Conservation (phyloP, 2,888 invertebrate genomes). For the Torymus aiolomorphi region DNA sequence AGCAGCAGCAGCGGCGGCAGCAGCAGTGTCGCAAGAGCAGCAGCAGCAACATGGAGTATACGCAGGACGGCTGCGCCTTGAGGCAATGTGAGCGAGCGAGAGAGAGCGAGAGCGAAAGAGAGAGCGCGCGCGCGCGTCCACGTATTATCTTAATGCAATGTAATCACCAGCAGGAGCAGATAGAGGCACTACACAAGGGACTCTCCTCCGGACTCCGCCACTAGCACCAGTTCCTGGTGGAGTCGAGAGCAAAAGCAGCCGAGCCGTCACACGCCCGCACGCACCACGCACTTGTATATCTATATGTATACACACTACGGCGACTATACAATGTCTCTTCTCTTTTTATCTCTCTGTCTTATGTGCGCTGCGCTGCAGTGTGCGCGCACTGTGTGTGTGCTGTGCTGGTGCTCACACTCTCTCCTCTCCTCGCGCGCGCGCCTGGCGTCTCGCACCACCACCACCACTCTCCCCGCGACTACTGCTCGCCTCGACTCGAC, state of each 20-base stretch:
- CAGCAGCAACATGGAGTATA: conserved; percentile 71
- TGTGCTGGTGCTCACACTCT: not conserved
- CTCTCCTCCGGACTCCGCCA: too few relatives aligned
- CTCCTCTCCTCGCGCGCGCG: not conserved
- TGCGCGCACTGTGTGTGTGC: conserved; percentile 17
- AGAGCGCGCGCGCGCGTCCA: too few relatives aligned
- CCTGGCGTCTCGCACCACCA: not conserved
- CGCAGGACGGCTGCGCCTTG: conserved; percentile 68
- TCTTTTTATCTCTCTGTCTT: conserved; percentile 42
- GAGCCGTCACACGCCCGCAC: not conserved
- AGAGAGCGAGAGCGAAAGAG: not conserved
- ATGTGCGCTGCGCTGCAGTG: conserved; percentile 17
- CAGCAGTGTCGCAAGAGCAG: conserved; percentile 61
- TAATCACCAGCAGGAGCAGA: too few relatives aligned
- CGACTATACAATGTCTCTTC: conserved; percentile 12
- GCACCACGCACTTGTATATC: not conserved
- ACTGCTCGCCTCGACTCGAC: not conserved
- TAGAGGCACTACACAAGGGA: too few relatives aligned
- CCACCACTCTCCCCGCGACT: not conserved
- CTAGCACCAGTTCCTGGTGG: too few relatives aligned
- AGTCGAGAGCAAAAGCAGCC: conserved; percentile 28
- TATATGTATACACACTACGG: not conserved
- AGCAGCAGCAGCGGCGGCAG: conserved; percentile 46
- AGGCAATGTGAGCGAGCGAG: conserved; percentile 57
- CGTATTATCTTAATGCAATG: too few relatives aligned